These are phyloP conservation scores for Hypolimnas misippus DNA, from an alignment of 2,888 invertebrate genomes.

Conservation along the genomic window DNA sequence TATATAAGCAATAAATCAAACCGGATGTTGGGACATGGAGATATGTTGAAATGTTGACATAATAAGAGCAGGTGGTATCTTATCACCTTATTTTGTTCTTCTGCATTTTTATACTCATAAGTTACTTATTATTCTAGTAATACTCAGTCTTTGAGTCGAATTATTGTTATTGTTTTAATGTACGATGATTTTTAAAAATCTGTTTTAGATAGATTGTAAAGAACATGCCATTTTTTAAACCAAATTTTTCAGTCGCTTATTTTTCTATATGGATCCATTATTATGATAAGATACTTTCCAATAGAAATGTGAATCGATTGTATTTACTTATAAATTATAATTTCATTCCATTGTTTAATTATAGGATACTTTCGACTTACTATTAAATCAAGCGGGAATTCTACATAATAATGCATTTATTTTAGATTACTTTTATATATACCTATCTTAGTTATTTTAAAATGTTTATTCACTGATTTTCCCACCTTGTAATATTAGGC, in stretches of 20 bases:
- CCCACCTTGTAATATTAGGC: slow-evolving; percentile 21
- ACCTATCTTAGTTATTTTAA: slow-evolving; percentile 1
- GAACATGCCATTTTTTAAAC: too few relatives aligned
- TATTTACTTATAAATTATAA: too few relatives aligned
- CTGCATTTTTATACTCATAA: slow-evolving; percentile 6
- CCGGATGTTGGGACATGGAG: neutral
- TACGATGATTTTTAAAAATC: neutral
- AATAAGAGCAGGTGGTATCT: neutral
- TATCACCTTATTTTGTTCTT: neutral
- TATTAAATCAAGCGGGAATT: neutral
- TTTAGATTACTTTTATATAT: neutral
- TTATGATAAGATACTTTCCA: neutral
- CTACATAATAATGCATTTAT: slow-evolving; percentile 19
- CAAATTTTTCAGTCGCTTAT: neutral
- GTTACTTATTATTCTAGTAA: neutral
- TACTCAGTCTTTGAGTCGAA: neutral
- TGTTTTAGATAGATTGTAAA: too few relatives aligned
- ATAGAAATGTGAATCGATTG: too few relatives aligned
- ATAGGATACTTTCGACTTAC: neutral
- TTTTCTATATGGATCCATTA: neutral
- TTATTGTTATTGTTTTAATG: neutral
- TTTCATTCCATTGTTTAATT: too few relatives aligned
- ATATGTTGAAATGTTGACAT: neutral
- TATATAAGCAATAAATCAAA: neutral
- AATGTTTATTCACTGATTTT: slow-evolving; percentile 11